Evolutionary conservation across 2,888 invertebrate genomes (phyloP).

Genomic region (Polyommatus icarus): DNA sequence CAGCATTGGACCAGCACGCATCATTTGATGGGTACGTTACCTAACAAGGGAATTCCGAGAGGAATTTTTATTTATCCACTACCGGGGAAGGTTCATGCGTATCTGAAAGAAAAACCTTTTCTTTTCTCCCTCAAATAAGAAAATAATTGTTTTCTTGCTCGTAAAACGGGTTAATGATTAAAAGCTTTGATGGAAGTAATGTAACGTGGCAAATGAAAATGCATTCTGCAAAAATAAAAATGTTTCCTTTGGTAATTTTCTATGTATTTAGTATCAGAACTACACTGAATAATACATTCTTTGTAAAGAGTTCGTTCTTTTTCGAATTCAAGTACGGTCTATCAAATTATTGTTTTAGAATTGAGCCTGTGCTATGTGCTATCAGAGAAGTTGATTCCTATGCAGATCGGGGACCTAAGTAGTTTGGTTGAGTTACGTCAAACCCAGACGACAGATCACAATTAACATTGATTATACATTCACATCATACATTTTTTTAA

Average conservation of each 20-base stretch:
- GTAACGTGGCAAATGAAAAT: background rate
- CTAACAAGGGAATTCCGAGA: constrained; percentile 14
- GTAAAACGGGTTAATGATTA: constrained; percentile 8
- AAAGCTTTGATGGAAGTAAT: constrained; percentile 11
- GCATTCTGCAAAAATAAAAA: background rate
- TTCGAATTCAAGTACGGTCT: too few relatives aligned
- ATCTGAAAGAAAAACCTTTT: background rate
- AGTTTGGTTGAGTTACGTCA: too few relatives aligned
- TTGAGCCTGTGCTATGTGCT: too few relatives aligned
- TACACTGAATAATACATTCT: too few relatives aligned
- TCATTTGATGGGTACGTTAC: constrained; percentile 11
- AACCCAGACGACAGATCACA: too few relatives aligned
- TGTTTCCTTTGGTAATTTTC: background rate
- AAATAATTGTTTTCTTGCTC: constrained; percentile 15
- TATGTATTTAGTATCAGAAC: too few relatives aligned
- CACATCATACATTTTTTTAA: too few relatives aligned
- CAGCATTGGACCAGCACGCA: constrained; percentile 9
- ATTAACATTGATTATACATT: too few relatives aligned
- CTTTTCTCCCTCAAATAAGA: background rate
- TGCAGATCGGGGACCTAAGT: too few relatives aligned
- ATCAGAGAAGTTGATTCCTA: too few relatives aligned
- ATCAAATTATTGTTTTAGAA: too few relatives aligned
- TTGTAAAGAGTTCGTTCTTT: too few relatives aligned
- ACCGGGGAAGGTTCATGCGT: background rate
- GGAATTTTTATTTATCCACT: constrained; percentile 21